Conservation (phyloP, 2,113 vertebrate genomes). For the Typhlomys cinereus region DNA sequence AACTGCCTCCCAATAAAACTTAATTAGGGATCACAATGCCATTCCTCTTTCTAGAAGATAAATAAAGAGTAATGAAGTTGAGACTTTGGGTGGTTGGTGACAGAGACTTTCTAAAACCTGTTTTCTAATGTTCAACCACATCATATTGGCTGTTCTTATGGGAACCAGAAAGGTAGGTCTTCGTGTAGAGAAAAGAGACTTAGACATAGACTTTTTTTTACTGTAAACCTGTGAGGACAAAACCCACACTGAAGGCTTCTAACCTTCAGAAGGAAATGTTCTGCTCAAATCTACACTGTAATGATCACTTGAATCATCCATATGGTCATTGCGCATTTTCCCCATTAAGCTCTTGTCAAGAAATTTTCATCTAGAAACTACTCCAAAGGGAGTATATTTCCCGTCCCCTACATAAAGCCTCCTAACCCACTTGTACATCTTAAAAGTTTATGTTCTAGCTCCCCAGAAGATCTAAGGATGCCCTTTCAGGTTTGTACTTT, state of each 20-base stretch:
- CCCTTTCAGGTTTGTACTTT: neutral
- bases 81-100: neutral
- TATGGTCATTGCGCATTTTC: neutral
- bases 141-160: neutral
- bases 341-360: neutral
- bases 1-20: neutral
- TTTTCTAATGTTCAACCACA: neutral
- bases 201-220: neutral
- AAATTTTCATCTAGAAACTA: slow-evolving; percentile 28
- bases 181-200: neutral
- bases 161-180: neutral
- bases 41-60: neutral
- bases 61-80: neutral
- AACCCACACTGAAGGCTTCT: neutral
- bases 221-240: neutral
- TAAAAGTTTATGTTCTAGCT: neutral
- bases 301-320: neutral
- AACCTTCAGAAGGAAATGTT: neutral
- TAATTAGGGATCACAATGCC: neutral
- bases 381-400: neutral
- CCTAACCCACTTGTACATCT: neutral
- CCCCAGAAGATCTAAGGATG: neutral
- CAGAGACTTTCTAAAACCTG: neutral
- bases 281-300: neutral
- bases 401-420: neutral